These are phyloP conservation scores for Cavia porcellus DNA, from an alignment of 2,113 vertebrate species.

Conservation along the genomic window DNA sequence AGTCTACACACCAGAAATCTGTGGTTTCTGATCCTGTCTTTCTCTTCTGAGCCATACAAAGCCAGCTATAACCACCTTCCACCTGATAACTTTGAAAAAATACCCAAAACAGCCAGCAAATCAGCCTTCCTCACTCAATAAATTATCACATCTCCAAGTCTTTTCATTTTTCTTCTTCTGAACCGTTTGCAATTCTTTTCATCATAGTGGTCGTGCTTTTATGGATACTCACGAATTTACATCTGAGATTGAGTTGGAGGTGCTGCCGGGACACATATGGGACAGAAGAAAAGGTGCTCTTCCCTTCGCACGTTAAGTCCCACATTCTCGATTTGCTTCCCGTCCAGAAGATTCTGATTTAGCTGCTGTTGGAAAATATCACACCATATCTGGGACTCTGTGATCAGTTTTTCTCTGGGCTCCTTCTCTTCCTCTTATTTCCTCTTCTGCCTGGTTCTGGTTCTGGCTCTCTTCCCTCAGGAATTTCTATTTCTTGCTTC, in stretches of 20 bases:
- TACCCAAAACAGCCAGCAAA: neutral
- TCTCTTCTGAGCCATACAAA: constrained; percentile 2
- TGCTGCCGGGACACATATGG: neutral
- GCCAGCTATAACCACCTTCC: constrained; percentile 36
- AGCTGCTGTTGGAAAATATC: neutral
- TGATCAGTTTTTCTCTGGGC: neutral
- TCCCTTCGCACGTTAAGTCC: neutral
- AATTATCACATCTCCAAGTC: neutral
- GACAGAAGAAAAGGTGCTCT: neutral
- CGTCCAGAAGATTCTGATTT: constrained; percentile 10
- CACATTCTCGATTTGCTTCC: neutral
- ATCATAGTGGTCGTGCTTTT: neutral
- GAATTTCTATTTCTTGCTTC: neutral
- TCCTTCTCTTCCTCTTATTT: neutral
- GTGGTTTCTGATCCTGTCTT: neutral
- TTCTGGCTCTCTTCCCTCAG: neutral
- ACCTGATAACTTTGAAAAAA: neutral
- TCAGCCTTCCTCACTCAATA: neutral
- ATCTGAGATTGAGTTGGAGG: neutral
- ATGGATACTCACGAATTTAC: neutral
- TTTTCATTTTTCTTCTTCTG: neutral
- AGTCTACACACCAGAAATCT: neutral
- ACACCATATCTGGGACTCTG: neutral
- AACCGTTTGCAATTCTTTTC: neutral
- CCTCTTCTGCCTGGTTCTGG: neutral